Base-by-base conservation (phyloP, 2,797 vertebrate species). In the Pseudopleuronectes americanus region DNA sequence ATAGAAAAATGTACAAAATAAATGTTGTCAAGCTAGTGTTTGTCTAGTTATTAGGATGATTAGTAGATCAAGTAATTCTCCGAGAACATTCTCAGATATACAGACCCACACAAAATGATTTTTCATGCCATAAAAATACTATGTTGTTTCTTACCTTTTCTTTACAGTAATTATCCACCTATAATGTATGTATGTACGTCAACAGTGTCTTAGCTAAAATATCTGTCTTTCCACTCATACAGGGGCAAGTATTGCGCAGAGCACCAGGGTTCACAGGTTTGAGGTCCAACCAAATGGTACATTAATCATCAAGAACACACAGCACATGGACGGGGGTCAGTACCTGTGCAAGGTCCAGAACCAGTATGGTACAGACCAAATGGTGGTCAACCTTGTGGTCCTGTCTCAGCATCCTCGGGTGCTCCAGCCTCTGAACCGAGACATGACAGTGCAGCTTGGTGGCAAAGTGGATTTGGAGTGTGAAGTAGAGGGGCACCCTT, bases 341-440 rank as follows among this genome's bases (percentile, higher is more conserved):
- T 99, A 98, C 88, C 57, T 95, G 69, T 99, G 97, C 85, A 94
- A 86, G 0, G 95, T 94, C 61, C 94, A 94, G 83, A 98, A 97
- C 77, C 84, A 92, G 54, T 92, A 95, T 0, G 97, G 97, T 0
- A 19, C 81, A 5, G 96, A 96, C 87, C 90, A 92, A 79, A 85
- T 88, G 83, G 63, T 80, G 3, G 70, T 95, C 63, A 73, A 86
- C 31, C 89, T 99, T 1, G 74, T 93, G 0, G 95, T 99, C 8
- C 59, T 93, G 23, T 87, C 93, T 8, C 93, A 94, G 56, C 95
- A 88, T 31, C 96, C 96, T 0, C 91, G 84, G 65, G 89, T 96
- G 48, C 80, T 93, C 6, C 91, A 94, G n/a, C 87, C 95, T 2
- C 95, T 79, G 3, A 95, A 94, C 59, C 91, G 92, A 77, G 96